Evolutionary conservation across 2,113 vertebrate species (phyloP), one percentile per base, ranked within the genome.

Genomic region (Mastomys natalensis): DNA sequence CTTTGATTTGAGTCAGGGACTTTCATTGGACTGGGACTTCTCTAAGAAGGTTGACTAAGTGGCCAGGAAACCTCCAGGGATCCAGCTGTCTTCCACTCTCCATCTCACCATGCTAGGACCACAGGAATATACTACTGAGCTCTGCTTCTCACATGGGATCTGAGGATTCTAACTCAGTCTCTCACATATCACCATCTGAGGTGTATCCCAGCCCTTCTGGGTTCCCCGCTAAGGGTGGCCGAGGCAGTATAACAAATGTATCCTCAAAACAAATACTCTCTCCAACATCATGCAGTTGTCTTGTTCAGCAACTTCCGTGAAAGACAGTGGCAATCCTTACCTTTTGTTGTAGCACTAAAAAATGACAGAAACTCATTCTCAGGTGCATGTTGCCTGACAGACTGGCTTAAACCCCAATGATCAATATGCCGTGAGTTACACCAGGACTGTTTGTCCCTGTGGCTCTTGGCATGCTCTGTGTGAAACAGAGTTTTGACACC

Each of bases 401-500:
- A 64, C 21, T 43, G 81, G 72, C 53, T 89, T 82, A 81, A 94
- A 88, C 87, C 58, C 26, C 37, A 60, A 8, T 58, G 40, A 91
- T 93, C 91, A 93, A 94, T 96, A 87, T 89, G 60, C 26, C 40
- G 51, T 87, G 29, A 89, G 34, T 2, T 87, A 91, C n/a, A 48
- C 84, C 88, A 90, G 40, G 53, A 77, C 22, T 17, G 15, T 19
- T 95, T 81, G 22, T 82, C 66, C 87, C 16, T 93, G 62, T 86
- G 58, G 58, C 77, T 95, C 95, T 78, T 58, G 76, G 70, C 66
- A 81, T 55, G 45, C 87, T 31, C 19, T 91, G 17, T 17, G 84
- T 72, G 87, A 91, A 97, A 89, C 40, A 94, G 72, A 97, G 96
- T 96, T 87, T 78, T 81, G 89, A 93, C 93, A 89, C 7, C 10